Conservation (phyloP, 2,797 vertebrate species). For the Intellagama lesueurii region DNA sequence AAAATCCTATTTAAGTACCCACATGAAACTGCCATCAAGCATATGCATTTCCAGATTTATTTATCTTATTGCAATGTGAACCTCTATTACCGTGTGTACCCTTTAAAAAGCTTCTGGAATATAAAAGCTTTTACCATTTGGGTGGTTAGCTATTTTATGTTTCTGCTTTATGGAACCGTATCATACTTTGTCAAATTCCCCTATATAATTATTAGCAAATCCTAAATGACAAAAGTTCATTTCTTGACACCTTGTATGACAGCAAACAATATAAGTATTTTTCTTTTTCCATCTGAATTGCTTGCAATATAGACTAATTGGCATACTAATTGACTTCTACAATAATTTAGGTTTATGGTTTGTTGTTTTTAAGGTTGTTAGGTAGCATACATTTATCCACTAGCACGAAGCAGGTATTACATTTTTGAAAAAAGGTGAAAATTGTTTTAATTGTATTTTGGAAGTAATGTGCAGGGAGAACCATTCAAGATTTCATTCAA, state of each 20-base stretch:
- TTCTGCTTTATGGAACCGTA: slow-evolving; percentile 66
- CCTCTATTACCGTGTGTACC: slow-evolving; percentile 69
- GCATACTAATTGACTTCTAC: slow-evolving; percentile 70
- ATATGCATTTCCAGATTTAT: slow-evolving; percentile 74
- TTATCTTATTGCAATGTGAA: slow-evolving; percentile 70
- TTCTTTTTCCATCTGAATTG: slow-evolving; percentile 38
- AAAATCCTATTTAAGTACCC: slow-evolving; percentile 72
- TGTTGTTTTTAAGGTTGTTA: slow-evolving; percentile 67
- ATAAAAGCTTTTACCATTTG: slow-evolving; percentile 74
- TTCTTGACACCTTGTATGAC: slow-evolving; percentile 64
- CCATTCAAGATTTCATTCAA: neutral
- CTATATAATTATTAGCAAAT: slow-evolving; percentile 76
- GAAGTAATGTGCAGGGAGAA: slow-evolving; percentile 24
- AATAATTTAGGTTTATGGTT: slow-evolving; percentile 71
- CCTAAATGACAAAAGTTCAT: slow-evolving; percentile 65
- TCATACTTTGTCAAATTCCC: slow-evolving; percentile 68
- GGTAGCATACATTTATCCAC: slow-evolving; percentile 62
- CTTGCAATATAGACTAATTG: slow-evolving; percentile 70
- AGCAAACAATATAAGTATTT: slow-evolving; percentile 66
- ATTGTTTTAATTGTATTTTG: slow-evolving; percentile 64
- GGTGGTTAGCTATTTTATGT: slow-evolving; percentile 65
- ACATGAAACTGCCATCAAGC: slow-evolving; percentile 73
- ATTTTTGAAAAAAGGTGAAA: slow-evolving; percentile 61
- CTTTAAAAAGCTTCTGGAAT: slow-evolving; percentile 72
- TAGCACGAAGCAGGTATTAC: slow-evolving; percentile 42